These are phyloP conservation scores for Boulengeromyrus knoepffleri DNA, from an alignment of 2,113 vertebrate species.

Conservation along the genomic window DNA sequence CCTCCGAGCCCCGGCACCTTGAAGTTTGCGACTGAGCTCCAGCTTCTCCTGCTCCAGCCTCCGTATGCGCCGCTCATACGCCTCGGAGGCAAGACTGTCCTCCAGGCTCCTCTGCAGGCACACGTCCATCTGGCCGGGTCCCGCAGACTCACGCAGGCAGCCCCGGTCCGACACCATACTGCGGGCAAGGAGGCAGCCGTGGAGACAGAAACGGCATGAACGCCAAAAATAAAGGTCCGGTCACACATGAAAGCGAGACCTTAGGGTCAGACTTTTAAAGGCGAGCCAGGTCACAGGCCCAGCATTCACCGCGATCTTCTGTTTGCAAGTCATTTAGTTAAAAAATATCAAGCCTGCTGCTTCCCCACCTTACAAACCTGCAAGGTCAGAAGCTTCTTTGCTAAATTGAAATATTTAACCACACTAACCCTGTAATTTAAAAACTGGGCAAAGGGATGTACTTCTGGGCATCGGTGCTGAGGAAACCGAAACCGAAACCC, in stretches of 20 bases:
- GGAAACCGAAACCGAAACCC: neutral
- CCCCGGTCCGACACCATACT: slow-evolving; percentile 88
- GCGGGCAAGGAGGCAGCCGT: neutral
- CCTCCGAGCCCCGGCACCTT: slow-evolving; percentile 61
- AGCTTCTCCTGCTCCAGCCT: slow-evolving; percentile 91
- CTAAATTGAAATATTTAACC: neutral
- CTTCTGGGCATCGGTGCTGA: neutral
- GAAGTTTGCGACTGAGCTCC: slow-evolving; percentile 90
- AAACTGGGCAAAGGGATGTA: neutral
- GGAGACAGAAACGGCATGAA: neutral
- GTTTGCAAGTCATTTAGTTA: neutral
- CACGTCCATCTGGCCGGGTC: slow-evolving; percentile 70
- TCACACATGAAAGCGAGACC: neutral
- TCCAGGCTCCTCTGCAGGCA: slow-evolving; percentile 79
- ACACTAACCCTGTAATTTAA: neutral
- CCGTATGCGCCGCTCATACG: slow-evolving; percentile 90
- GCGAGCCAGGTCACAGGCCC: neutral
- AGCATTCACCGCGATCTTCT: neutral
- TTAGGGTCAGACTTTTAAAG: neutral
- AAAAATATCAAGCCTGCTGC: neutral
- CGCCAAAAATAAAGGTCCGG: neutral
- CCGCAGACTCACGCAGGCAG: slow-evolving; percentile 71
- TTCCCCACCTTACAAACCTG: neutral
- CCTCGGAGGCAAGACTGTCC: slow-evolving; percentile 88
- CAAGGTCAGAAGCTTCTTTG: neutral